These are phyloP conservation scores for Prunella fulvescens DNA, from an alignment of 2,113 vertebrate species.

Conservation along the genomic window DNA sequence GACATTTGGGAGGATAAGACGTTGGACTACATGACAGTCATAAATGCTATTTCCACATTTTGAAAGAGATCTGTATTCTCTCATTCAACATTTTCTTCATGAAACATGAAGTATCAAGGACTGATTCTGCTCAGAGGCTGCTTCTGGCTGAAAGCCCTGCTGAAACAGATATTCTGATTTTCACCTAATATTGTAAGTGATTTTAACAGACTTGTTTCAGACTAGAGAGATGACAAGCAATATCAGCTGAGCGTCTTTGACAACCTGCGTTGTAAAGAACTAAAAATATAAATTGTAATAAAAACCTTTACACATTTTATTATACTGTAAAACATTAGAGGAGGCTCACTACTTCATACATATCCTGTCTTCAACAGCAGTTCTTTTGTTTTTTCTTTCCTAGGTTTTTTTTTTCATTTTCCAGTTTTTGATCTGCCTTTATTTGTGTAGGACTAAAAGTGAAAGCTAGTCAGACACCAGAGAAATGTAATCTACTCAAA, in stretches of 20 bases:
- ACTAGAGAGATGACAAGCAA: neutral
- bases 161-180: neutral
- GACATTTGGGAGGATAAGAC: neutral
- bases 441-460: neutral
- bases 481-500: neutral
- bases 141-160: neutral
- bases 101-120: neutral
- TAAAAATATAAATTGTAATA: neutral
- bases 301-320: neutral
- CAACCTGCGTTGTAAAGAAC: neutral
- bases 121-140: neutral
- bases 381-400: neutral
- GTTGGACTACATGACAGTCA: neutral
- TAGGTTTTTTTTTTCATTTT: neutral
- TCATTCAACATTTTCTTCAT: neutral
- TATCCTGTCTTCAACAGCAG: neutral
- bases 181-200: neutral
- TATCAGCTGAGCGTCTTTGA: neutral
- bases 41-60: neutral
- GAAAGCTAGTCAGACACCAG: neutral
- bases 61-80: neutral
- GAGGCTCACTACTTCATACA: neutral
- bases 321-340: neutral
- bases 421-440: neutral
- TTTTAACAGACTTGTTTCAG: slow-evolving; percentile 4